A percentile compares a stretch with the other conserved stretches of the same genome.
These are phyloP conservation scores for Caradrina kadenii DNA, from an alignment of 2,888 invertebrate species.

Conservation along the genomic window DNA sequence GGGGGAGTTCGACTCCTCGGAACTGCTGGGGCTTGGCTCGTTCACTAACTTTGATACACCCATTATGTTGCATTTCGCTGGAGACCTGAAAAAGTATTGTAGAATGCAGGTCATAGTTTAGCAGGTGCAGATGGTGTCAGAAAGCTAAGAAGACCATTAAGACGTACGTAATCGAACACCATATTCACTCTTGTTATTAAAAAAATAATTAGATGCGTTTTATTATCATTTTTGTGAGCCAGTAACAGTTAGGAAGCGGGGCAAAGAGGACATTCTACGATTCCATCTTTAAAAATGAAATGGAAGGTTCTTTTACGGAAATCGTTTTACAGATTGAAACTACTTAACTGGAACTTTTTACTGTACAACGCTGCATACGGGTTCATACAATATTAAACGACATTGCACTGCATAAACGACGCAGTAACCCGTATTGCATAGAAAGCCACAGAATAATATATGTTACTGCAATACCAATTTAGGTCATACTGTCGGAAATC, in stretches of 20 bases:
- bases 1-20: conserved; percentile 96
- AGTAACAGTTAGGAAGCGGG: too few species aligned
- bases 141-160: too few species aligned
- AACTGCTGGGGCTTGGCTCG: conserved; percentile 92
- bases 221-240: too few species aligned
- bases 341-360: conserved; percentile 12
- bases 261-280: neutral
- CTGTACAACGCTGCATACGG: conserved; percentile 7
- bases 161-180: too few species aligned
- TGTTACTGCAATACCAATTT: conserved; percentile 42
- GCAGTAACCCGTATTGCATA: conserved; percentile 33
- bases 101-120: neutral
- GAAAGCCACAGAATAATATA: conserved; percentile 17
- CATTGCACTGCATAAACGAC: conserved; percentile 27
- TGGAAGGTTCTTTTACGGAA: neutral
- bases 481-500: conserved; percentile 33
- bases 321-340: conserved; percentile 18
- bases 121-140: too few species aligned
- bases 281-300: too few species aligned
- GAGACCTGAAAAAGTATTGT: conserved; percentile 71
- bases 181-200: too few species aligned
- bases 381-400: conserved; percentile 40
- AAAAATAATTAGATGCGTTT: too few species aligned
- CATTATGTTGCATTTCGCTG: conserved; percentile 84
- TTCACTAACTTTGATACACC: conserved; percentile 77